Evolutionary conservation across 2,888 invertebrate genomes (phyloP).

Genomic region (Hyalella azteca): DNA sequence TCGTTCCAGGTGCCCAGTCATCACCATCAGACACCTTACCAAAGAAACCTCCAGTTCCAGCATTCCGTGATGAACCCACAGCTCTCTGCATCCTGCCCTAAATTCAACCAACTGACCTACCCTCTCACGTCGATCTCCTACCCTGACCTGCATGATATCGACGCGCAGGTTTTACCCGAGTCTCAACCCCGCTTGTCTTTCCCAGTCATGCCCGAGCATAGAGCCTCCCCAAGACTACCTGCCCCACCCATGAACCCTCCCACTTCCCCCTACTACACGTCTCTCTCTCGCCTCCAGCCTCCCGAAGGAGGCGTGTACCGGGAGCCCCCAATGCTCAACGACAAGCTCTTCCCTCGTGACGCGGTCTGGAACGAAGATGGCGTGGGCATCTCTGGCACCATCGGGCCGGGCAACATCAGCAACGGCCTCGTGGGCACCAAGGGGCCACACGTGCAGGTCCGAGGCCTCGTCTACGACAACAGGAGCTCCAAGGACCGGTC

Average conservation of each 20-base stretch:
- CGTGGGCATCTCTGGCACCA: slow-evolving; percentile 27
- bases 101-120: background rate
- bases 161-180: background rate
- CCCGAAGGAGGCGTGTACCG: slow-evolving; percentile 58
- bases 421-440: slow-evolving; percentile 57
- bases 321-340: slow-evolving; percentile 61
- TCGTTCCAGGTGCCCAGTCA: slow-evolving; percentile 8
- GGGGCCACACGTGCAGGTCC: slow-evolving; percentile 67
- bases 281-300: slow-evolving; percentile 43
- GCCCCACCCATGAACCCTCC: slow-evolving; percentile 21
- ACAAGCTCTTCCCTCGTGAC: slow-evolving; percentile 62
- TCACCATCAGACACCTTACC: background rate
- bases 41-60: background rate
- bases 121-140: background rate
- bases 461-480: slow-evolving; percentile 71
- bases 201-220: background rate
- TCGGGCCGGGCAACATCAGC: slow-evolving; percentile 29
- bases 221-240: background rate
- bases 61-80: slow-evolving; percentile 3
- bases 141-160: background rate
- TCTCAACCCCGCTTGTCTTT: background rate
- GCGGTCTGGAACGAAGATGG: slow-evolving; percentile 57
- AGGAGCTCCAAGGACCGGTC: slow-evolving; percentile 66
- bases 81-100: slow-evolving; percentile 27
- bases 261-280: slow-evolving; percentile 39